Conservation (phyloP, 2,113 vertebrate species). For the Callaeas wilsoni region DNA sequence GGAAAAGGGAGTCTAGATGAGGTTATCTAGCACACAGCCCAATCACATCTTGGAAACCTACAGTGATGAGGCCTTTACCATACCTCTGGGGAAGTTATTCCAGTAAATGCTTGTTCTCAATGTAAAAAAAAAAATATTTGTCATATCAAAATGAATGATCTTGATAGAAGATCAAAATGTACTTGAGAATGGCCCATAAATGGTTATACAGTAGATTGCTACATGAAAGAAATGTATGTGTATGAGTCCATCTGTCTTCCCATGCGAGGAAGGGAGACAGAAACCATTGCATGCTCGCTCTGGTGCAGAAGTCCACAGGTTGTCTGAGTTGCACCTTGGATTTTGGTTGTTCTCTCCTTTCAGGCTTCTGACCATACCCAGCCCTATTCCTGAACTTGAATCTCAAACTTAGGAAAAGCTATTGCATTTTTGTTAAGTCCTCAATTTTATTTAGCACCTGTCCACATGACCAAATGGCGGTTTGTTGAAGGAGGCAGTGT, state of each 20-base stretch:
- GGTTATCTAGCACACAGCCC: neutral
- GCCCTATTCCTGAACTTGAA: neutral
- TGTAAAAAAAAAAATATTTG: neutral
- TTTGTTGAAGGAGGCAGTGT: neutral
- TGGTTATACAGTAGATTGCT: neutral
- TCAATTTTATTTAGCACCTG: neutral
- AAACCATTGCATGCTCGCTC: rapidly evolving
- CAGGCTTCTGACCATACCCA: neutral
- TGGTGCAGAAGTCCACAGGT: neutral
- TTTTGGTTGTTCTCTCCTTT: neutral
- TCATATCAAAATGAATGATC: neutral
- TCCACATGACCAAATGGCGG: neutral
- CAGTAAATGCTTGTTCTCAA: neutral
- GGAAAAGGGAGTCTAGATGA: neutral
- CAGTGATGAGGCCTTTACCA: neutral
- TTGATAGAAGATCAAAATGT: neutral
- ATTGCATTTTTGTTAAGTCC: neutral
- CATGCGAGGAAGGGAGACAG: neutral
- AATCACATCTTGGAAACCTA: neutral
- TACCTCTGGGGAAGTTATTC: neutral
- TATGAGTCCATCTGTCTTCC: neutral
- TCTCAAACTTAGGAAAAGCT: neutral
- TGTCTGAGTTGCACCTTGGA: neutral
- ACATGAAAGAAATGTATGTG: rapidly evolving
- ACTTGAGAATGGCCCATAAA: neutral